Base-by-base conservation (phyloP, 2,888 invertebrate genomes). In the Nomada fucata region DNA sequence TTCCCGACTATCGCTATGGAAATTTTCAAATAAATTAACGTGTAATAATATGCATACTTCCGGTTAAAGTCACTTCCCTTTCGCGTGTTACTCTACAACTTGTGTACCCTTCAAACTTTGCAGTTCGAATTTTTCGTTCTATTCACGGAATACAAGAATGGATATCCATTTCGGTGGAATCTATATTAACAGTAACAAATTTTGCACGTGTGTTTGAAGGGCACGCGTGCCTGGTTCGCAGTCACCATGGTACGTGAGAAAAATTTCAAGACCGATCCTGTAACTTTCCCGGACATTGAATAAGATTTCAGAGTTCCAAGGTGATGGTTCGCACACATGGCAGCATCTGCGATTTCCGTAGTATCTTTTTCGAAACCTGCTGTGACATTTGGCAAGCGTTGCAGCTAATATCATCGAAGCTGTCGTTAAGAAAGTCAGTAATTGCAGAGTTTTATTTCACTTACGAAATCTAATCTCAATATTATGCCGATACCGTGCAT, bases 301-400 rank as follows among this genome's bases (percentile, higher is more conserved):
- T 65, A 55, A 44, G 55, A 73, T 65, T 57, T 55, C 72, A 11
- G 29, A 65, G 44, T 73, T 65, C 47, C 72, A 65, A 18, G 65
- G 65, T 18, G 65, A 73, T 65, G 65, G 72, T 64, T 44, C 29
- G 2, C 11, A 2, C 36, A 72, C 44, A 36, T n/a, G 53, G 23
- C 61, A 44, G 20, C 13, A 44, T n/a, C n/a, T n/a, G 13, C 26
- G 26, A 57, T 57, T 69, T n/a, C n/a, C 18, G 0, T 36, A 26
- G 13, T 15, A 7, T 69, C 9, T n/a, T 26, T 42, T 15, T 18
- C 9, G 44, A 47, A 47, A 57, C 44, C 55, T 44, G 5, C 42
- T 44, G 11, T 26, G 57, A 68, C 57, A 57, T 36, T 44, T 36
- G 2, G 29, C 29, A 26, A 52, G 29, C n/a, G 13, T 65, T 13